A percentile compares a stretch with the other conserved stretches of the same genome.
Conservation (phyloP, 2,113 vertebrate genomes). For the Alexandromys fortis region DNA sequence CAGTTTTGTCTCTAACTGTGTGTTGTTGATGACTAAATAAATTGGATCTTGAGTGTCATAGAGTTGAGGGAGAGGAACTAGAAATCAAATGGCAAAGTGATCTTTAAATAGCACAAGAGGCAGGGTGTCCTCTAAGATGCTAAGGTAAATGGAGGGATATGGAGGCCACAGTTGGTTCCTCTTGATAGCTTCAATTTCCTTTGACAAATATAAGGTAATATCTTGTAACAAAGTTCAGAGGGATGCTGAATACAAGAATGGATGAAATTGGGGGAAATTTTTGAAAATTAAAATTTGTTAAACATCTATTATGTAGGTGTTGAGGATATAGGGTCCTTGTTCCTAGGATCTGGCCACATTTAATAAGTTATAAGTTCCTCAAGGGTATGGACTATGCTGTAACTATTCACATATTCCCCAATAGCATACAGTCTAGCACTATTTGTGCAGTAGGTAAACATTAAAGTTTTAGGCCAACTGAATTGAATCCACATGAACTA, state of each 20-base stretch:
- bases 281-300: conserved; percentile 35
- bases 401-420: conserved; percentile 1
- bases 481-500: conserved; percentile 47
- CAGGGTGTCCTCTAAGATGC: background rate
- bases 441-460: conserved; percentile 39
- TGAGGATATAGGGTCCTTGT: background rate
- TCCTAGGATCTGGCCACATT: conserved; percentile 8
- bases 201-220: background rate
- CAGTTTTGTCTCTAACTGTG: background rate
- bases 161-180: background rate
- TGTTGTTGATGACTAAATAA: background rate
- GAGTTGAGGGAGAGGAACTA: background rate
- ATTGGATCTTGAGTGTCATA: background rate
- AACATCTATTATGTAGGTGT: background rate
- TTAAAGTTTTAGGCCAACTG: conserved; percentile 50
- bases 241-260: background rate
- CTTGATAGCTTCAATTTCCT: background rate
- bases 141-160: background rate
- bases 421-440: background rate
- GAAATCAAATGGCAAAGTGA: background rate
- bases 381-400: background rate
- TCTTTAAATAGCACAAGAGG: background rate
- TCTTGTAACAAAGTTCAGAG: background rate
- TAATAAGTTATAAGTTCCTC: conserved; percentile 24
- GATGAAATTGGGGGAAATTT: background rate